phyloP scores from a whole-genome alignment of 2,113 vertebrate species.

The Prunella himalayana region DNA sequence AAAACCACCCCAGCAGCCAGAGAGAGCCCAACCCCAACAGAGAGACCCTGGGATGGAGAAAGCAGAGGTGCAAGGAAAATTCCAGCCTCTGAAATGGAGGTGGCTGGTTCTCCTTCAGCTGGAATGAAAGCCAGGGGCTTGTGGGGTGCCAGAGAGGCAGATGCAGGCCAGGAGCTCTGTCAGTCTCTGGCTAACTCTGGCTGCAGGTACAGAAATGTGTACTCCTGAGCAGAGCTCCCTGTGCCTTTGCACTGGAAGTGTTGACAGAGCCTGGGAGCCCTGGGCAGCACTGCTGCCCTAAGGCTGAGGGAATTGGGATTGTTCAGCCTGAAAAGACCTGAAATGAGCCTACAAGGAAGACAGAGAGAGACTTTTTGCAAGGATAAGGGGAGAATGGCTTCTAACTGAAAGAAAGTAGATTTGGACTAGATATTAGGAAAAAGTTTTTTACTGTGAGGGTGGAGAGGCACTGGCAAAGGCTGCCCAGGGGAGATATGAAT shows the following conservation, averaged over 20 bases:
- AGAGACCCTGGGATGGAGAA: not conserved
- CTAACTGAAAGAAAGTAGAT: not conserved
- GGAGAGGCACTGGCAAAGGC: not conserved
- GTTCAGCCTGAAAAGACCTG: not conserved
- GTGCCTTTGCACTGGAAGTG: not conserved
- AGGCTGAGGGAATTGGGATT: not conserved
- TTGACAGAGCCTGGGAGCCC: not conserved
- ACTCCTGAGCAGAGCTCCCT: not conserved
- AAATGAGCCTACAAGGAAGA: not conserved
- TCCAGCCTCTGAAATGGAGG: not conserved
- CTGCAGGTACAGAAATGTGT: not conserved
- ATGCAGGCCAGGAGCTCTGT: not conserved
- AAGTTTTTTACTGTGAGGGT: not conserved
- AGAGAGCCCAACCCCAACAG: not conserved
- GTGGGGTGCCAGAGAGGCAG: not conserved
- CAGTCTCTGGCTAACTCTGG: not conserved
- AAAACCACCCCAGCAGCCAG: not conserved
- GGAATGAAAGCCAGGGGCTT: rapidly evolving
- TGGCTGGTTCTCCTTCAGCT: not conserved
- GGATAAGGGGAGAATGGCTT: not conserved
- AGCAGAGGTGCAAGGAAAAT: not conserved
- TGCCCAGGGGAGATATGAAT: not conserved
- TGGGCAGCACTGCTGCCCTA: not conserved
- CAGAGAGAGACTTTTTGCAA: not conserved
- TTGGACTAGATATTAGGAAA: not conserved